Percentiles rank a stretch among this genome's conserved stretches.
Evolutionary conservation across 2,797 vertebrate genomes (phyloP).

Genomic region (Sebastes itinus): DNA sequence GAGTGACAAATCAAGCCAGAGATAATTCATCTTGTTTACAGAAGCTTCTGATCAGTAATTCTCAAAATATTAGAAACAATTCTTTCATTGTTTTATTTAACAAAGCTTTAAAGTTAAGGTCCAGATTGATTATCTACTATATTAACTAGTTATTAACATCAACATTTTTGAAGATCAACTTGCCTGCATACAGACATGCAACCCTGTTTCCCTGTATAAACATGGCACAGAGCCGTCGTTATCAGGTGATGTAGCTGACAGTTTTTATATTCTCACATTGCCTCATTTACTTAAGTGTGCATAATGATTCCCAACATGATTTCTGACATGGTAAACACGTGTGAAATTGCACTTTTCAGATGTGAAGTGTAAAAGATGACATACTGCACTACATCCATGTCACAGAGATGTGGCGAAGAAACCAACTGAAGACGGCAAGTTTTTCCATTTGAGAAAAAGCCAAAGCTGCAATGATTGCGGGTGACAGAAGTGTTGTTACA

Average conservation of each 20-base stretch:
- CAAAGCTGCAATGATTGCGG: background rate
- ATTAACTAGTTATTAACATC: background rate
- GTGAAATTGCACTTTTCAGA: background rate
- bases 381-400: background rate
- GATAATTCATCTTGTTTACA: background rate
- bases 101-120: background rate
- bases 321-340: background rate
- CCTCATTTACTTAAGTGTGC: background rate
- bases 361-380: background rate
- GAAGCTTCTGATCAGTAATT: background rate
- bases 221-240: background rate
- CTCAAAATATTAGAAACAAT: background rate
- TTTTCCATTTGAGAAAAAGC: background rate
- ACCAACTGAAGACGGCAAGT: background rate
- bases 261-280: background rate
- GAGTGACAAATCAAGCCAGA: background rate
- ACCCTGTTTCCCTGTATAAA: background rate
- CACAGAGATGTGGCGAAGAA: background rate
- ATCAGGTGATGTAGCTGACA: background rate
- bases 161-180: background rate
- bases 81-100: background rate
- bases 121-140: background rate
- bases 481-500: background rate
- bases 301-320: background rate
- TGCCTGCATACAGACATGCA: background rate